Conservation (phyloP, 2,888 invertebrate species). For the Gasteruption jaculator region DNA sequence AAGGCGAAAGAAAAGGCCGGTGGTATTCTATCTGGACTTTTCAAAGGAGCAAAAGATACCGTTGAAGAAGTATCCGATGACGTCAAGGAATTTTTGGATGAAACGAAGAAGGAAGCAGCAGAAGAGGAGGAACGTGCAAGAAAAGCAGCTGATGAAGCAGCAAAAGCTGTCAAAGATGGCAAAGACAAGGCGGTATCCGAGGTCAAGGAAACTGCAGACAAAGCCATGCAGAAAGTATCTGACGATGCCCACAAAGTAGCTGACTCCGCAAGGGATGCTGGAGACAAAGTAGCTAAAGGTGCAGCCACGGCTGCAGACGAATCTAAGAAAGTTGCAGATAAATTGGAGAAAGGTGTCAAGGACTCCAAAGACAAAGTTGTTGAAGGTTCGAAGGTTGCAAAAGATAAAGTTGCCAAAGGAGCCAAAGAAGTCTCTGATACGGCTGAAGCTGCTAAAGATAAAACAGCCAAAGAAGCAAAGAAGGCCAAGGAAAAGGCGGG, state of each 20-base stretch:
- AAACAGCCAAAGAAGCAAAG: constrained; percentile 14
- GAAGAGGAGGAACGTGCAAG: constrained; percentile 14
- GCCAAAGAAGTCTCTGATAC: constrained; percentile 18
- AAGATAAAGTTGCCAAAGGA: constrained; percentile 21
- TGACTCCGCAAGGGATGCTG: constrained; percentile 18
- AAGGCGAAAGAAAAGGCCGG: constrained; percentile 27
- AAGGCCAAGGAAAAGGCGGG: constrained; percentile 29
- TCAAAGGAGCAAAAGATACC: constrained; percentile 26
- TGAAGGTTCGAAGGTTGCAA: constrained; percentile 15
- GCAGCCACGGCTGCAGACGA: constrained; percentile 29
- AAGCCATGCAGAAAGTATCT: constrained; percentile 17
- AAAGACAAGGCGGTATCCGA: constrained; percentile 13
- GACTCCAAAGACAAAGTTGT: constrained; percentile 24
- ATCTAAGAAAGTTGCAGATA: constrained; percentile 48
- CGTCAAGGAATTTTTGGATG: constrained; percentile 36
- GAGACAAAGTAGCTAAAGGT: constrained; percentile 25
- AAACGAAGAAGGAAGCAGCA: constrained; percentile 14
- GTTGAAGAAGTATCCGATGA: constrained; percentile 22
- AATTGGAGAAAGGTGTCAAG: constrained; percentile 20
- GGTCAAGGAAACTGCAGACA: constrained; percentile 18
- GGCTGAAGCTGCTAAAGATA: constrained; percentile 14
- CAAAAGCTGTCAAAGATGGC: constrained; percentile 7
- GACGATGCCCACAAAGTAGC: constrained; percentile 16
- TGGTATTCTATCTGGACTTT: constrained; percentile 22
- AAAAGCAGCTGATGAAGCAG: constrained; percentile 26